A percentile compares a stretch with the other conserved stretches of the same genome.
Conservation (phyloP, 2,888 invertebrate species). For the Ichneumon xanthorius region DNA sequence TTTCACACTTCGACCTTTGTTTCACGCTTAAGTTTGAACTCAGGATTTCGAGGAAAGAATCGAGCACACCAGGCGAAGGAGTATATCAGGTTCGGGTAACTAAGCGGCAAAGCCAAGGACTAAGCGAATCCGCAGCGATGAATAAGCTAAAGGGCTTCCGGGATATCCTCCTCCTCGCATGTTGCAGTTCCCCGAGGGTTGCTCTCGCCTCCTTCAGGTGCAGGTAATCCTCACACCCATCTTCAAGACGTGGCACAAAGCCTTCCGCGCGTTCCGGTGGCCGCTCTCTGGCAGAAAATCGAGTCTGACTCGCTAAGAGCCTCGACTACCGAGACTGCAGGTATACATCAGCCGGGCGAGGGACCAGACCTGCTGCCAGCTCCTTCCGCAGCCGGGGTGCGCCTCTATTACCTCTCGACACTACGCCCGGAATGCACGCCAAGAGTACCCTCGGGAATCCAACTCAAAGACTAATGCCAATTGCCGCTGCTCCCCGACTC, state of each 20-base stretch:
- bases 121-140: neutral
- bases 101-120: neutral
- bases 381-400: neutral
- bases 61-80: neutral
- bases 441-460: constrained; percentile 9
- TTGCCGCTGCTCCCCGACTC: neutral
- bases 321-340: constrained; percentile 23
- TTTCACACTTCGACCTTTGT: too few relatives aligned
- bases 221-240: neutral
- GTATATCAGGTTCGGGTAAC: neutral
- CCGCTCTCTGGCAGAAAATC: constrained; percentile 38
- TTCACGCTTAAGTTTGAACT: too few relatives aligned
- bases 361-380: constrained; percentile 8
- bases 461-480: constrained; percentile 14
- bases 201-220: constrained; percentile 1
- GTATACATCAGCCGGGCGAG: constrained; percentile 25
- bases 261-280: constrained; percentile 1
- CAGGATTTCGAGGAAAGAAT: neutral
- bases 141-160: neutral
- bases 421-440: neutral
- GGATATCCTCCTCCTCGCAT: neutral
- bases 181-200: neutral
- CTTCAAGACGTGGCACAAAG: constrained; percentile 31
- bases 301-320: constrained; percentile 45
- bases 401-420: constrained; percentile 19